Conservation (phyloP, 2,888 invertebrate species). For the Chrysina gloriosa region DNA sequence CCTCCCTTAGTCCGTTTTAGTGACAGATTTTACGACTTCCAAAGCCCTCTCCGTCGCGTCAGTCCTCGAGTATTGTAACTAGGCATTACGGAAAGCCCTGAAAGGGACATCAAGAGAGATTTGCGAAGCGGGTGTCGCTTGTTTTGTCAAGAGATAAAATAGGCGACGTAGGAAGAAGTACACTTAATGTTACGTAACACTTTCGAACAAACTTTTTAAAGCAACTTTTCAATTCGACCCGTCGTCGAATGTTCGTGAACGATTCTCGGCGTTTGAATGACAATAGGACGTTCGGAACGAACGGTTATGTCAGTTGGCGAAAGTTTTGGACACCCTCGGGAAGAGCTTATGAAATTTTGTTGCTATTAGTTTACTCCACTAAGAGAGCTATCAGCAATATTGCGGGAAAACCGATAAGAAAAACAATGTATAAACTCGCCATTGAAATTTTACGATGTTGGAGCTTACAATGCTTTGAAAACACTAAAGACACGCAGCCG, state of each 20-base stretch:
- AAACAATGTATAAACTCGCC: no score
- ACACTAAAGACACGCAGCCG: no score
- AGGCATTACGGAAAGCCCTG: constrained; percentile 31
- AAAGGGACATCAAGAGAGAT: constrained; percentile 32
- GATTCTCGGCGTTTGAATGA: constrained; percentile 22
- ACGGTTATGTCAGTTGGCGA: constrained; percentile 10
- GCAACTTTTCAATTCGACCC: constrained; percentile 30
- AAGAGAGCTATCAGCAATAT: no score
- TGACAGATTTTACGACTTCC: constrained; percentile 34
- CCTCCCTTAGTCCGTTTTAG: constrained; percentile 23
- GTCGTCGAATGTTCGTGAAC: constrained; percentile 17
- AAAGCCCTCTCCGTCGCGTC: constrained; percentile 1
- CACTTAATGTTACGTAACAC: constrained; percentile 33
- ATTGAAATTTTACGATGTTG: no score
- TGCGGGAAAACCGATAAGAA: no score
- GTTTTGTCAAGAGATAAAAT: constrained; percentile 36
- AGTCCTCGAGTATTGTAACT: constrained; percentile 31
- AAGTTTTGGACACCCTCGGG: no score
- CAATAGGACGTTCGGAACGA: background rate
- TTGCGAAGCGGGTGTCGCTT: constrained; percentile 35
- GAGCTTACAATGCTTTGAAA: no score
- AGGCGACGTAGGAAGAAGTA: background rate
- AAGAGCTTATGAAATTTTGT: no score
- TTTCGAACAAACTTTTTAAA: constrained; percentile 32
- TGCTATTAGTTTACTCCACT: no score